phyloP scores from a whole-genome alignment of 92 coral and sea anemone genomes.

The Siderastrea radians region DNA sequence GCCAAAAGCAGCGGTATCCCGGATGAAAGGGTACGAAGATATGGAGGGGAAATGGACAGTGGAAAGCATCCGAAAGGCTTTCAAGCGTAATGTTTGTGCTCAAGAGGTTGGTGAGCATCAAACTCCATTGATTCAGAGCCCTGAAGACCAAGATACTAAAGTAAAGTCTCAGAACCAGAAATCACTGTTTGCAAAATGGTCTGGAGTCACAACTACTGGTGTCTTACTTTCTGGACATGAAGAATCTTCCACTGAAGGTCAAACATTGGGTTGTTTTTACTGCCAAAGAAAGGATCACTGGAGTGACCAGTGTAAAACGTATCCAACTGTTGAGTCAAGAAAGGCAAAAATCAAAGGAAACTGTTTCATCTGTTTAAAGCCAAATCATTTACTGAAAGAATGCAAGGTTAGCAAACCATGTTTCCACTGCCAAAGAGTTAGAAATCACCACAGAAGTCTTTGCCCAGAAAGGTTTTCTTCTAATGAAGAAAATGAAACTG shows the following conservation, averaged over 20 bases:
- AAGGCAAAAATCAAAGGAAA: no score
- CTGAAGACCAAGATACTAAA: constrained; percentile 18
- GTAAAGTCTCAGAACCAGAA: constrained; percentile 21
- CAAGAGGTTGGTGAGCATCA: constrained; percentile 30
- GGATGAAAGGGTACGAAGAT: no score
- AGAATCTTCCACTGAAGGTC: constrained; percentile 22
- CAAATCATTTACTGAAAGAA: constrained; percentile 37
- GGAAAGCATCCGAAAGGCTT: no score
- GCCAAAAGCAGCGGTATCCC: no score
- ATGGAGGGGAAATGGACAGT: no score
- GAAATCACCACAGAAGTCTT: constrained; percentile 24
- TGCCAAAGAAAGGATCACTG: constrained; percentile 40
- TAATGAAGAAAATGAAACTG: no score
- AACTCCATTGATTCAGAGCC: constrained; percentile 20
- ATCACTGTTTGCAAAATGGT: constrained; percentile 13
- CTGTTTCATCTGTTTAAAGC: neutral
- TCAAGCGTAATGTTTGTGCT: no score
- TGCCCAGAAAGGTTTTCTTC: neutral
- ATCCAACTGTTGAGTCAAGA: constrained; percentile 23
- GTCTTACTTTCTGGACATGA: constrained; percentile 38
- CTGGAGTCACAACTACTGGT: constrained; percentile 31
- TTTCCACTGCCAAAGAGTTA: neutral
- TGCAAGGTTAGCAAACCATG: neutral
- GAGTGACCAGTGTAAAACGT: constrained; percentile 29
- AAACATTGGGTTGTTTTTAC: constrained; percentile 14